Percentiles rank a stretch among this genome's conserved stretches.
Evolutionary conservation across 1,140 invertebrate genomes (phyloP).

Genomic region (Contarinia nasturtii): DNA sequence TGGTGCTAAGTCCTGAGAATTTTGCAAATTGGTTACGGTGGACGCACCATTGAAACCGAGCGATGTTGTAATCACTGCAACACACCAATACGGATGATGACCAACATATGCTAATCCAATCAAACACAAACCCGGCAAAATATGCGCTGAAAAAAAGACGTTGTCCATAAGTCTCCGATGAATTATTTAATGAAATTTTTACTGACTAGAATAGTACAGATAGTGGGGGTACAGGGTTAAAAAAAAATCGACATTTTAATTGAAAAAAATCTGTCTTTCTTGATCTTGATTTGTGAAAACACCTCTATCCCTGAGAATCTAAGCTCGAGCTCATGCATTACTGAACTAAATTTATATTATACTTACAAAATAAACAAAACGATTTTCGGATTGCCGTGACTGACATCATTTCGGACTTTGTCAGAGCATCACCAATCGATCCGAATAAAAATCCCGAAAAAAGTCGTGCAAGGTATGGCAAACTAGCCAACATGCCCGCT

Average conservation of each 20-base stretch:
- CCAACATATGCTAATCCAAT: slow-evolving; percentile 42
- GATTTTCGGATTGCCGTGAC: slow-evolving; percentile 45
- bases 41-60: slow-evolving; percentile 67
- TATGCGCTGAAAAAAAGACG: slow-evolving; percentile 32
- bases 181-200: too few species aligned
- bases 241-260: too few species aligned
- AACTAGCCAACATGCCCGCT: slow-evolving; percentile 45
- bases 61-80: slow-evolving; percentile 48
- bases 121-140: slow-evolving; percentile 45
- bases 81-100: slow-evolving; percentile 37
- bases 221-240: too few species aligned
- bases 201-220: too few species aligned
- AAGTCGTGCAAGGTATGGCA: slow-evolving; percentile 45
- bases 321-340: too few species aligned
- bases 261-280: too few species aligned
- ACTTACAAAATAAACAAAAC: slow-evolving; percentile 48
- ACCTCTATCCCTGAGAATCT: too few species aligned
- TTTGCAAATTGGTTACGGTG: slow-evolving; percentile 62
- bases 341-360: too few species aligned
- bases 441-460: slow-evolving; percentile 44
- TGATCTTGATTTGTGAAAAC: too few species aligned
- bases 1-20: slow-evolving; percentile 61
- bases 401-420: slow-evolving; percentile 32
- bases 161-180: too few species aligned
- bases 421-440: slow-evolving; percentile 38